Conservation (phyloP, 2,797 vertebrate genomes). For the Sebastes aleutianus region DNA sequence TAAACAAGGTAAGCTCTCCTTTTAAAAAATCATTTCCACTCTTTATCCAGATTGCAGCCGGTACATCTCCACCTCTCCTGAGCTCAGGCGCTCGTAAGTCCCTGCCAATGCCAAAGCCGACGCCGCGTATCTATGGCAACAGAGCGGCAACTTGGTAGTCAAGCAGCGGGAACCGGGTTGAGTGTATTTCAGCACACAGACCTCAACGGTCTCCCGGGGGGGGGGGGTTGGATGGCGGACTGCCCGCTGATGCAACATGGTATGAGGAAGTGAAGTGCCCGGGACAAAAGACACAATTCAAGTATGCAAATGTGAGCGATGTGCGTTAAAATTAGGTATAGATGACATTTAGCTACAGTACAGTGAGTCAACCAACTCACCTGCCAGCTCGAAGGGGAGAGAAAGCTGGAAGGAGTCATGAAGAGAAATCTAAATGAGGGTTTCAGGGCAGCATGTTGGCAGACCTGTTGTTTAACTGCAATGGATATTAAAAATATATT, state of each 20-base stretch:
- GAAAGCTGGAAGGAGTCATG: neutral
- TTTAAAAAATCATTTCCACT: slow-evolving; percentile 7
- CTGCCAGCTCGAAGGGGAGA: neutral
- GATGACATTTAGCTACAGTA: neutral
- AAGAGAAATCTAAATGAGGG: neutral
- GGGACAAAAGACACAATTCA: slow-evolving; percentile 1
- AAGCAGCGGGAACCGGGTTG: slow-evolving; percentile 66
- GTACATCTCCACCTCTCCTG: slow-evolving; percentile 44
- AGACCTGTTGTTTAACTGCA: too few species aligned
- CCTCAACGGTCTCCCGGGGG: slow-evolving; percentile 38
- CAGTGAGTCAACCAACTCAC: neutral
- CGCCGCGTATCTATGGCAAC: slow-evolving; percentile 77
- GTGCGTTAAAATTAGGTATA: neutral
- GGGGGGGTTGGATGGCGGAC: neutral
- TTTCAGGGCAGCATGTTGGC: neutral
- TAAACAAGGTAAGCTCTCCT: slow-evolving; percentile 34
- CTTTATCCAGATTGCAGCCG: slow-evolving; percentile 53
- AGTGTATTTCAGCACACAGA: slow-evolving; percentile 52
- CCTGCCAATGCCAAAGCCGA: slow-evolving; percentile 46
- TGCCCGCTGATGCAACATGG: slow-evolving; percentile 43
- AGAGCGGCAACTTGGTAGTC: slow-evolving; percentile 51
- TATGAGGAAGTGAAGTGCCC: slow-evolving; percentile 22
- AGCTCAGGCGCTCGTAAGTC: slow-evolving; percentile 43
- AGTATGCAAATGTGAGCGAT: neutral
- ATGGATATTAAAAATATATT: too few species aligned